Evolutionary conservation across 2,888 invertebrate species (phyloP), one percentile per base, ranked within the genome.

Genomic region (Folsomia manolachei): DNA sequence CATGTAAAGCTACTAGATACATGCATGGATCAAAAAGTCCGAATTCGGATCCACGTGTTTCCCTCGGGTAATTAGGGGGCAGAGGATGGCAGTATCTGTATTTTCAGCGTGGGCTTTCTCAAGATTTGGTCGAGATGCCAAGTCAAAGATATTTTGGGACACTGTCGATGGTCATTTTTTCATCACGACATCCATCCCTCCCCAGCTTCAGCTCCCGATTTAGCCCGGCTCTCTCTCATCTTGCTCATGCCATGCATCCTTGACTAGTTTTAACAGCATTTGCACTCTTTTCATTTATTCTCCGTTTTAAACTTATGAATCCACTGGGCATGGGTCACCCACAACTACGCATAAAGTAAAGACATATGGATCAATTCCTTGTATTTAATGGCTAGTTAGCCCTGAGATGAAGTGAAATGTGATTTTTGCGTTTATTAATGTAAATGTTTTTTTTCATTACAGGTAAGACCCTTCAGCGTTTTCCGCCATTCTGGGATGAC

Each of bases 401-500:
- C n/a, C n/a, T 60, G n/a, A 7, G 60, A 4, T 21, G n/a, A 60
- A 60, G 60, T 19, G 60, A n/a, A 19, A 60, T n/a, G n/a, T n/a
- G n/a, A n/a, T n/a, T n/a, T n/a, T n/a, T n/a, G n/a, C n/a, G n/a
- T n/a, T n/a, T n/a, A n/a, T n/a, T n/a, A n/a, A n/a, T n/a, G n/a
- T n/a, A n/a, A n/a, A n/a, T 63, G 11, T 7, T 51, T 66, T 66
- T 39, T 27, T 66, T 21, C 2, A 9, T 52, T 52, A 1, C 65
- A 66, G 65, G 65, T 66, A 66, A 66, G 56, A 56, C 56, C 56
- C 56, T 18, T 14, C 64, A 64, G 24, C 64, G 64, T 64, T 64
- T 64, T 64, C 64, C 64, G 64, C 64, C 25, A 25, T 64, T 64
- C 64, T 66, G 65, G 65, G 65, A 66, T 39, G 65, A 66, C 65